Percentiles rank a stretch among this genome's conserved stretches.
Evolutionary conservation across 2,888 invertebrate genomes (phyloP).

Genomic region (Pasiphila rectangulata): DNA sequence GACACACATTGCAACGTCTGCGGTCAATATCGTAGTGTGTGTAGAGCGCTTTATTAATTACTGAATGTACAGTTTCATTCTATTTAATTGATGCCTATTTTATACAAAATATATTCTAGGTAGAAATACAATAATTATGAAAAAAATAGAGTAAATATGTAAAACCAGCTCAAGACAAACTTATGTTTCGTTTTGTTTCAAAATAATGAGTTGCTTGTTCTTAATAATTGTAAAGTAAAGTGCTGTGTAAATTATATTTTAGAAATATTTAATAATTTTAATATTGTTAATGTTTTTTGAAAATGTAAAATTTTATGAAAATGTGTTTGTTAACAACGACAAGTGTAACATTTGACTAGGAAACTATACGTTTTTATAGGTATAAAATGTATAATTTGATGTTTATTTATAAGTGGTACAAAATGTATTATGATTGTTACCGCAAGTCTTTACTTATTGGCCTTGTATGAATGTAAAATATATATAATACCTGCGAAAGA

Average conservation of each 20-base stretch:
- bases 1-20: too few relatives aligned
- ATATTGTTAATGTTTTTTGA: conserved; percentile 72
- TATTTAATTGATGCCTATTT: too few relatives aligned
- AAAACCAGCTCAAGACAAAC: neutral
- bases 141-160: neutral
- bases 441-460: conserved; percentile 56
- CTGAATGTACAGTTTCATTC: neutral
- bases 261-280: conserved; percentile 61
- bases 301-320: conserved; percentile 71
- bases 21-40: too few relatives aligned
- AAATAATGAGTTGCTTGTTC: neutral
- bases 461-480: conserved; percentile 69
- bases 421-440: conserved; percentile 43
- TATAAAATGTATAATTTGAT: conserved; percentile 35
- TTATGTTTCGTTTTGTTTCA: neutral
- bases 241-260: conserved; percentile 39
- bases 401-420: conserved; percentile 36
- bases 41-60: neutral
- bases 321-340: conserved; percentile 59
- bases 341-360: conserved; percentile 44
- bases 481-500: conserved; percentile 61
- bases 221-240: conserved; percentile 41
- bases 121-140: neutral
- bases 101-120: neutral
- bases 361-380: conserved; percentile 31